Base-by-base conservation (phyloP, 2,113 vertebrate genomes). In the Dasyornis broadbenti region DNA sequence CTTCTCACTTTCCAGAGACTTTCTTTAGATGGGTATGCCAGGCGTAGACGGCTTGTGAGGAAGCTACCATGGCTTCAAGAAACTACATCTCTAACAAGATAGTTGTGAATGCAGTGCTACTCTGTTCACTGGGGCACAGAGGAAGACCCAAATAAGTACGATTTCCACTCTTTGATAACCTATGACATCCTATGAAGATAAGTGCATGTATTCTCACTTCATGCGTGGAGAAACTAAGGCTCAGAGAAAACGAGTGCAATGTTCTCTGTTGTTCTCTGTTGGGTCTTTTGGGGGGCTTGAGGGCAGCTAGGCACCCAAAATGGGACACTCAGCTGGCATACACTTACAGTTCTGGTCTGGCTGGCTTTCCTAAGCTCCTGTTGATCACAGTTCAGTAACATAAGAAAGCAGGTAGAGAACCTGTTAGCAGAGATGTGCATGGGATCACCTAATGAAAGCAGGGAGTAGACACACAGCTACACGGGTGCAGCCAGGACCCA, bases 321-420 rank as follows among this genome's bases (percentile, higher is more conserved):
- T 11, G 30, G 42, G 27, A 26, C 21, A 30, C 10, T 57, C 37
- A 45, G 47, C 30, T 71, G 22, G 28, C 19, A 30, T 21, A 18
- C 26, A 21, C 49, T 77, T 31, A n/a, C 7, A 42, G 3, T 39
- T 86, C 80, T 47, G 45, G 30, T 8, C 52, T 50, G 40, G 12
- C 39, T 86, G 83, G 37, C 39, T 86, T 84, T 73, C 39, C 39
- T 70, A 40, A 78, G 60, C 30, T 81, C 26, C 30, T 56, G 1
- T 39, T 0, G 0, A 54, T 53, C 11, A 1, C 68, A 54, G 44
- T 28, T 59, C 56, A 75, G 6, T 23, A 60, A 50, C 18, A 37
- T 39, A 44, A 70, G 44, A 56, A 78, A 53, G 54, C 45, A 50
- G 18, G 24, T 35, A 33, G 59, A 78, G 61, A 82, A 50, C 20